Conservation (phyloP, 92 coral and sea anemone genomes). For the Porites divaricata region DNA sequence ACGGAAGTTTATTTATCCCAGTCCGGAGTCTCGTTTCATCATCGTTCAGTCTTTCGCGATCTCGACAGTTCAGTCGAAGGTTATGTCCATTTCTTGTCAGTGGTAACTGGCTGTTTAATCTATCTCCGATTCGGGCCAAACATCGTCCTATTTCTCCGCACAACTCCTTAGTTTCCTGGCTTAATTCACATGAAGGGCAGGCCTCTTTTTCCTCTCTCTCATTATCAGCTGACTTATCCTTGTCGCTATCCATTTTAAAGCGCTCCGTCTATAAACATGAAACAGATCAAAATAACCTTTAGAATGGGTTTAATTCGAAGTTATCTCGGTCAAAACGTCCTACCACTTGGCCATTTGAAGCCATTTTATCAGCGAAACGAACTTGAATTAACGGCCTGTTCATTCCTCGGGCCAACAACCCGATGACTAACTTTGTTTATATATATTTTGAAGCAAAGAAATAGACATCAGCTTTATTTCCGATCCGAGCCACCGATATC, state of each 20-base stretch:
- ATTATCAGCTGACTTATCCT: not conserved
- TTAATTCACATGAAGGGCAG: slow-evolving; percentile 35
- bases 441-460: not conserved
- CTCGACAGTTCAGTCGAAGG: slow-evolving; percentile 16
- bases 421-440: slow-evolving; percentile 8
- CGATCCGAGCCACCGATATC: slow-evolving; percentile 11
- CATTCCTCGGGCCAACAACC: not conserved
- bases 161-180: slow-evolving; percentile 51
- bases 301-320: slow-evolving; percentile 14
- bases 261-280: not conserved
- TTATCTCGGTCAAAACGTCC: not conserved
- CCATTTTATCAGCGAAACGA: not conserved
- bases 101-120: slow-evolving; percentile 39
- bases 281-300: slow-evolving; percentile 7
- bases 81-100: slow-evolving; percentile 23
- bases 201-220: not conserved
- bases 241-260: slow-evolving; percentile 19
- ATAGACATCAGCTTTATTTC: slow-evolving; percentile 29
- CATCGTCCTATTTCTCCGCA: slow-evolving; percentile 81
- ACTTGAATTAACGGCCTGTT: not conserved
- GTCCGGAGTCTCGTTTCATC: slow-evolving; percentile 41
- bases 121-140: slow-evolving; percentile 88
- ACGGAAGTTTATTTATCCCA: slow-evolving; percentile 49
- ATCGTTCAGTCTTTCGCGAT: slow-evolving; percentile 13
- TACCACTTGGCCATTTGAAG: not conserved